phyloP scores from a whole-genome alignment of 2,113 vertebrate species.

The Galeopterus variegatus region DNA sequence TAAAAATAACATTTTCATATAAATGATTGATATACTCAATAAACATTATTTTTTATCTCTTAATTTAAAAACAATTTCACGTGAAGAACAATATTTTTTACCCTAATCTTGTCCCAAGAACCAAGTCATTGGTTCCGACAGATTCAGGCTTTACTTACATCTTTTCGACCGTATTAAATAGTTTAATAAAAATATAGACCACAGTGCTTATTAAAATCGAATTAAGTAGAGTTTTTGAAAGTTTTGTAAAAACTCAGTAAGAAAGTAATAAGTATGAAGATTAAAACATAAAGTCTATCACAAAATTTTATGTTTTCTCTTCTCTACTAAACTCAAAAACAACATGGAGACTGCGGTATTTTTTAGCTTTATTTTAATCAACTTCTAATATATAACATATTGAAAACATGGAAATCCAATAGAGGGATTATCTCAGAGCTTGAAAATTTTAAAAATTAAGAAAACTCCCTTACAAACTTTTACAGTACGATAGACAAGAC shows the following conservation, averaged over 20 bases:
- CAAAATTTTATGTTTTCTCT: background rate
- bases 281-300: background rate
- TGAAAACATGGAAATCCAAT: background rate
- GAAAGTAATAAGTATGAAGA: background rate
- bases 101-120: background rate
- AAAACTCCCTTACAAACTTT: background rate
- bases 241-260: background rate
- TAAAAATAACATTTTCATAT: background rate
- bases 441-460: background rate
- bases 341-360: background rate
- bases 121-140: background rate
- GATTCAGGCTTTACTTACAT: background rate
- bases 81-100: background rate
- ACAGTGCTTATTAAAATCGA: background rate
- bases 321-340: background rate
- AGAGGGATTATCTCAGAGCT: background rate
- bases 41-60: background rate
- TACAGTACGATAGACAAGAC: background rate
- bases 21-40: background rate
- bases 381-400: background rate
- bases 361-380: slow-evolving; percentile 8
- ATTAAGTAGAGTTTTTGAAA: background rate
- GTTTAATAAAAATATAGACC: slow-evolving; percentile 2
- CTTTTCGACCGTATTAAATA: background rate
- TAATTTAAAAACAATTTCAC: background rate